A percentile compares a stretch with the other conserved stretches of the same genome.
phyloP scores from a whole-genome alignment of 2,888 invertebrate species.

The Synergus laeviventris region DNA sequence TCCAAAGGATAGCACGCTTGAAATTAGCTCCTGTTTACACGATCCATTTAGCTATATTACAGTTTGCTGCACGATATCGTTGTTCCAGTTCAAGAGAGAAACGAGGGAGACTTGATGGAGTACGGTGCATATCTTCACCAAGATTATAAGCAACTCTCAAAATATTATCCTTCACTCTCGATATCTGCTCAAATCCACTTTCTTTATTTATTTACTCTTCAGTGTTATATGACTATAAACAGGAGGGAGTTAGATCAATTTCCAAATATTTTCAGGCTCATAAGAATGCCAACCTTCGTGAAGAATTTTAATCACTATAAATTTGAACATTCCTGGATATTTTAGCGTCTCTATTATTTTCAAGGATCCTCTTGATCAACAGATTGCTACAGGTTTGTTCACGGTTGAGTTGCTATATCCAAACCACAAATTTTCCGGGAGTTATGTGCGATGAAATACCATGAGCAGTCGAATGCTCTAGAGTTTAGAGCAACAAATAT shows the following conservation, averaged over 20 bases:
- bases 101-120: background rate
- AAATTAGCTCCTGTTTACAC: conserved; percentile 17
- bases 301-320: background rate
- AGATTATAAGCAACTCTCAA: conserved; percentile 17
- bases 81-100: background rate
- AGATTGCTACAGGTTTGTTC: conserved; percentile 1
- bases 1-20: background rate
- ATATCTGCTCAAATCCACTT: conserved; percentile 1
- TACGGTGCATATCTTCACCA: background rate
- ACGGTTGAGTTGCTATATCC: background rate
- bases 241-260: background rate
- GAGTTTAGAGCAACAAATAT: conserved; percentile 35
- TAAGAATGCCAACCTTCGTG: background rate
- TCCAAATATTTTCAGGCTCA: conserved; percentile 5
- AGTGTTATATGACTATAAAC: background rate
- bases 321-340: background rate
- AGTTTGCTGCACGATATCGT: conserved; percentile 19
- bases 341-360: background rate
- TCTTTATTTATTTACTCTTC: conserved; percentile 4
- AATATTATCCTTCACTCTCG: conserved; percentile 24
- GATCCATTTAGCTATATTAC: conserved; percentile 8
- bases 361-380: background rate
- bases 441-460: background rate
- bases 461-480: conserved; percentile 22
- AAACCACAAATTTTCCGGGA: background rate